Percentiles rank a stretch among this genome's conserved stretches.
Conservation (phyloP, 2,888 invertebrate genomes). For the Nephrotoma appendiculata region DNA sequence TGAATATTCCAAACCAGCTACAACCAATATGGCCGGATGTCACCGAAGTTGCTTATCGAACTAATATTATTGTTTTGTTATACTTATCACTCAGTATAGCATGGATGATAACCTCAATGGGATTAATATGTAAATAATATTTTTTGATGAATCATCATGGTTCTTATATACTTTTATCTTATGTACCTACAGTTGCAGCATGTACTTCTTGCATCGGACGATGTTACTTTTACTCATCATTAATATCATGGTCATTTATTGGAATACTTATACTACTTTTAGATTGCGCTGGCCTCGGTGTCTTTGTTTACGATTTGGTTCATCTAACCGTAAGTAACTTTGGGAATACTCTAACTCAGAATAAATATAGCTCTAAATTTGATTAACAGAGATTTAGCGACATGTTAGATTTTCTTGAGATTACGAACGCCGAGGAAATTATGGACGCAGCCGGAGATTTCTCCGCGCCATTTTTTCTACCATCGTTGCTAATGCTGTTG, state of each 20-base stretch:
- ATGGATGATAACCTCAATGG: background rate
- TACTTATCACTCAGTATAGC: background rate
- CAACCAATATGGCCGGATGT: background rate
- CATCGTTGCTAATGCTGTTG: conserved; percentile 8
- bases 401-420: background rate
- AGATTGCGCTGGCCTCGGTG: conserved; percentile 33
- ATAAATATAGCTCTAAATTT: background rate
- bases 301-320: conserved; percentile 28
- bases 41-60: background rate
- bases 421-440: background rate
- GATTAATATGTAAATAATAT: background rate
- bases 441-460: background rate
- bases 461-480: background rate
- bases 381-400: background rate
- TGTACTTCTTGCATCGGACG: background rate
- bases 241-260: conserved; percentile 32
- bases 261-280: conserved; percentile 26
- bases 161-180: background rate
- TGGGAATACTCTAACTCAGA: background rate
- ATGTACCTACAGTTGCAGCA: background rate
- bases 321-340: conserved; percentile 27
- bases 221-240: conserved; percentile 14
- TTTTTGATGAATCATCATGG: too few species aligned
- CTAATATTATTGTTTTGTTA: background rate
- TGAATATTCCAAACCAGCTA: background rate